Evolutionary conservation across 2,888 invertebrate species (phyloP).

Genomic region (Erannis defoliaria): DNA sequence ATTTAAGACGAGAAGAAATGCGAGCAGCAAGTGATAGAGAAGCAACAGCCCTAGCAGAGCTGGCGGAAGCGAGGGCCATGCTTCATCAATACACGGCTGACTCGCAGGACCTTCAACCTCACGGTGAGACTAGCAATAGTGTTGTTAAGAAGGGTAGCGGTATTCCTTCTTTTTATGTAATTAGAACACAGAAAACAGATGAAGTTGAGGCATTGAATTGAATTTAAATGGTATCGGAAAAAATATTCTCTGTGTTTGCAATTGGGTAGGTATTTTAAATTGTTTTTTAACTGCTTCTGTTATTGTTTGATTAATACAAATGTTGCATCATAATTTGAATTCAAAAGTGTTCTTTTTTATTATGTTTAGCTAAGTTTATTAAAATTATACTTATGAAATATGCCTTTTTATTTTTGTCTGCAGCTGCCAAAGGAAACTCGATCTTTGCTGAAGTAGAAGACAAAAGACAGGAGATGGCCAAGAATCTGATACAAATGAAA

Average conservation of each 20-base stretch:
- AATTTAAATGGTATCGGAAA: too few relatives aligned
- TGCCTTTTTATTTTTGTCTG: conserved; percentile 48
- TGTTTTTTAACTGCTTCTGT: neutral
- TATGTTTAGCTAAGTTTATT: neutral
- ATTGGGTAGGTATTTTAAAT: too few relatives aligned
- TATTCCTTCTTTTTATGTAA: conserved; percentile 4
- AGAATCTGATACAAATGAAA: conserved; percentile 86
- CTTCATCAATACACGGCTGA: conserved; percentile 71
- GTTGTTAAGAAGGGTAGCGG: conserved; percentile 4
- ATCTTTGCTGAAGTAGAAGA: conserved; percentile 89
- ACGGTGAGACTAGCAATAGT: conserved; percentile 59
- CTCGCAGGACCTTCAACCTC: conserved; percentile 70
- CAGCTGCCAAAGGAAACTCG: conserved; percentile 88
- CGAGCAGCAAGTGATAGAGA: conserved; percentile 71
- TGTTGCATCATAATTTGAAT: neutral
- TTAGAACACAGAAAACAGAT: neutral
- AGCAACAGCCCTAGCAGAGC: conserved; percentile 69
- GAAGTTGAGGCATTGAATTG: neutral
- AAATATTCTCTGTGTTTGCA: too few relatives aligned
- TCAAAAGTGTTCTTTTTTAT: too few relatives aligned
- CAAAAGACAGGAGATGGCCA: conserved; percentile 88
- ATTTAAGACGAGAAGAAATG: conserved; percentile 71
- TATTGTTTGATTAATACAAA: neutral
- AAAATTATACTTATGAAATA: neutral
- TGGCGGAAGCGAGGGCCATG: conserved; percentile 74